These are phyloP conservation scores for Eupithecia subumbrata DNA, from an alignment of 2,888 invertebrate genomes.

Conservation along the genomic window DNA sequence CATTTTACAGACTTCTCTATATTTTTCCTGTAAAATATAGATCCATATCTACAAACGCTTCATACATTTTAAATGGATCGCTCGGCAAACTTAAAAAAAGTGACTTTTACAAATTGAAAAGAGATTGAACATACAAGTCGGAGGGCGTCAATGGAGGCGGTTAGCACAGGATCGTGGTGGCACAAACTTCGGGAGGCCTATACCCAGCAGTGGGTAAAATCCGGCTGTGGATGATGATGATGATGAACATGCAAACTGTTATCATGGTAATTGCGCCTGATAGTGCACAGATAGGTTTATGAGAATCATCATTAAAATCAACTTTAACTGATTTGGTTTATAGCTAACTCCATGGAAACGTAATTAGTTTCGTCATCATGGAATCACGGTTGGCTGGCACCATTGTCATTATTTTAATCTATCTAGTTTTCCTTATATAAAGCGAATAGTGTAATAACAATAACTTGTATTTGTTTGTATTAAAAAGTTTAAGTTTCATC, in stretches of 20 bases:
- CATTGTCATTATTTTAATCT: not conserved
- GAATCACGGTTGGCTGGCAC: slow-evolving; percentile 7
- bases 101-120: not conserved
- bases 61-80: no score
- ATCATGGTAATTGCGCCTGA: not conserved
- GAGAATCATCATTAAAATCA: slow-evolving; percentile 1
- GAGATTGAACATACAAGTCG: no score
- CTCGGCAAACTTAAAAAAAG: no score
- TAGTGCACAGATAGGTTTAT: not conserved
- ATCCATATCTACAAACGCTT: no score
- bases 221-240: no score
- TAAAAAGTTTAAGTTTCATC: no score
- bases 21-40: no score
- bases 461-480: not conserved
- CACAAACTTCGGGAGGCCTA: no score
- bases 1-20: no score
- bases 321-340: not conserved
- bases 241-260: not conserved
- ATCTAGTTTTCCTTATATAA: not conserved
- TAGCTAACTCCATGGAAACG: not conserved
- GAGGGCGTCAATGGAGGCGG: no score
- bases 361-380: not conserved
- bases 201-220: no score
- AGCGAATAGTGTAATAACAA: not conserved
- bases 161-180: no score